A percentile compares a stretch with the other conserved stretches of the same genome.
phyloP scores from a whole-genome alignment of 2,888 invertebrate genomes.

The Timandra comae region DNA sequence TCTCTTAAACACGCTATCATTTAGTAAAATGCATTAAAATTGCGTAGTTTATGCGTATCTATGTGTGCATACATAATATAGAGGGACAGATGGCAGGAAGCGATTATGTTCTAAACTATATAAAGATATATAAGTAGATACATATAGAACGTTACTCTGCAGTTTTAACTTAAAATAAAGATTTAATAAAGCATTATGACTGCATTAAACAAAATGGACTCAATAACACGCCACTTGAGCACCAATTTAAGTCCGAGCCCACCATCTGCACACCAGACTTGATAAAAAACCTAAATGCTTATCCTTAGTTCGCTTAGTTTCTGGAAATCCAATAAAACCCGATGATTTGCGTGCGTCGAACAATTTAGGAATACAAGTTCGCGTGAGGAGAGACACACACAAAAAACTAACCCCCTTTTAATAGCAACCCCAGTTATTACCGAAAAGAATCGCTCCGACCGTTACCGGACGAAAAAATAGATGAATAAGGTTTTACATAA shows the following conservation, averaged over 20 bases:
- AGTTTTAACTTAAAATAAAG: no score
- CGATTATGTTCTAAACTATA: no score
- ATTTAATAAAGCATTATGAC: neutral
- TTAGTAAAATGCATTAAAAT: no score
- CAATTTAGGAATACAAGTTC: constrained; percentile 54
- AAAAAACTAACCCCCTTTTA: constrained; percentile 59
- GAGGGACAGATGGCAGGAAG: no score
- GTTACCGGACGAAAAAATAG: constrained; percentile 65
- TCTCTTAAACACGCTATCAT: no score
- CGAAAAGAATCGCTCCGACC: constrained; percentile 65
- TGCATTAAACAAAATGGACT: neutral
- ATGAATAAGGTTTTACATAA: constrained; percentile 67
- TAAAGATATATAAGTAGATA: no score
- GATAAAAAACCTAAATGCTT: constrained; percentile 15
- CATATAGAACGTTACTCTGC: no score
- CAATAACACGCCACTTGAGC: constrained; percentile 2
- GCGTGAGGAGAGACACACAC: constrained; percentile 55
- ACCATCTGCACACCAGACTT: constrained; percentile 7
- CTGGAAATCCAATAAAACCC: constrained; percentile 26
- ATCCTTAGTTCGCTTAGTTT: constrained; percentile 12
- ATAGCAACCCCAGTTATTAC: constrained; percentile 62
- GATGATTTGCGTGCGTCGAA: constrained; percentile 54
- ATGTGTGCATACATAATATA: no score
- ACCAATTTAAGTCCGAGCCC: constrained; percentile 7
- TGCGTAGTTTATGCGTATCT: no score